Percentiles rank a stretch among this genome's conserved stretches.
phyloP scores from a whole-genome alignment of 1,140 invertebrate species.

The Hylyphantes graminicola region DNA sequence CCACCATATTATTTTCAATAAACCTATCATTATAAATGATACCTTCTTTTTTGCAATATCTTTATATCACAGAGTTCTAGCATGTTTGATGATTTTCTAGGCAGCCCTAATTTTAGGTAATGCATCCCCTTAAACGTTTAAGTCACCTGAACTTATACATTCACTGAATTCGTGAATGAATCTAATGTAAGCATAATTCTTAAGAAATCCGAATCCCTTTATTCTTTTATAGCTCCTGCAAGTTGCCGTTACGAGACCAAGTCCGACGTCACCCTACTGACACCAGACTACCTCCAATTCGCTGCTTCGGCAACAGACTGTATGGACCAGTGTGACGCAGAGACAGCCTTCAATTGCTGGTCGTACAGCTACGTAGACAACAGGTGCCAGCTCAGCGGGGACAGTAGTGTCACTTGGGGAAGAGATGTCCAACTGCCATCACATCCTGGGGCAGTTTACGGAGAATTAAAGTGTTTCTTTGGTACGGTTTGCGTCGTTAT shows the following conservation, averaged over 20 bases:
- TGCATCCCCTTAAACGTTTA: too few species aligned
- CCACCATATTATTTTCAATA: too few species aligned
- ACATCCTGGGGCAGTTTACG: constrained; percentile 66
- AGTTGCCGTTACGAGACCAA: constrained; percentile 69
- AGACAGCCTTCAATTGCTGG: constrained; percentile 67
- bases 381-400: constrained; percentile 70
- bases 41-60: too few species aligned
- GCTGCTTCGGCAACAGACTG: constrained; percentile 69
- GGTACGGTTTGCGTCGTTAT: constrained; percentile 54
- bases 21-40: too few species aligned
- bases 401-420: constrained; percentile 68
- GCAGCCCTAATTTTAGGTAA: too few species aligned
- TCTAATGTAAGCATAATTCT: too few species aligned
- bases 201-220: too few species aligned
- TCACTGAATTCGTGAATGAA: too few species aligned
- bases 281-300: constrained; percentile 70
- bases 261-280: constrained; percentile 67
- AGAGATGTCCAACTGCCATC: constrained; percentile 57
- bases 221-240: constrained; percentile 66
- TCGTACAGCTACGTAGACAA: constrained; percentile 67
- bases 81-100: too few species aligned
- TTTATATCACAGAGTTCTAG: too few species aligned
- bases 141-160: too few species aligned
- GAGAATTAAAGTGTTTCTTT: constrained; percentile 69
- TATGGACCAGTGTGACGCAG: constrained; percentile 69